phyloP scores from a whole-genome alignment of 2,888 invertebrate genomes.

The Platycnemis pennipes region DNA sequence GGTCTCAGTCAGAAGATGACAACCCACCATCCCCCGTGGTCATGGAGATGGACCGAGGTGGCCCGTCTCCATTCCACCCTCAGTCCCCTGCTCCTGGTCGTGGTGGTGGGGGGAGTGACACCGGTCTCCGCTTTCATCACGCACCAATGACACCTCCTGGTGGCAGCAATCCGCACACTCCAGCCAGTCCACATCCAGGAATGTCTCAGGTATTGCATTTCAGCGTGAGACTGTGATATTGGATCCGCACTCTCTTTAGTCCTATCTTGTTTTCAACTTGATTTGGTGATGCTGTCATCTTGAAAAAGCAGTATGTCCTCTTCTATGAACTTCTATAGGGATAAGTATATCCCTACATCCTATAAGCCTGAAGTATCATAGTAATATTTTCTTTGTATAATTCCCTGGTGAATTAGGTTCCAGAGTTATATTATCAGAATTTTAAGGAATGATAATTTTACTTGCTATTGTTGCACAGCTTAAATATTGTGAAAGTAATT shows the following conservation, averaged over 20 bases:
- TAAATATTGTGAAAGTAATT: too few relatives aligned
- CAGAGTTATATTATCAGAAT: too few relatives aligned
- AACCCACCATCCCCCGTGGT: constrained; percentile 97
- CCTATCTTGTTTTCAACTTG: background rate
- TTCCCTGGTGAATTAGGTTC: too few relatives aligned
- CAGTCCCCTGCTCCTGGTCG: constrained; percentile 74
- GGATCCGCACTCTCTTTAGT: background rate
- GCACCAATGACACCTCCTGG: constrained; percentile 92
- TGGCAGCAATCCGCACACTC: constrained; percentile 91
- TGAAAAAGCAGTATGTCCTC: too few relatives aligned
- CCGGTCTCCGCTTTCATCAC: constrained; percentile 82
- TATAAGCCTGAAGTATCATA: too few relatives aligned
- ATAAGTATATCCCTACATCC: too few relatives aligned
- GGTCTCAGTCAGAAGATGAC: constrained; percentile 96
- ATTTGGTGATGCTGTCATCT: too few relatives aligned
- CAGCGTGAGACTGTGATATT: too few relatives aligned
- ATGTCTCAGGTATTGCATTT: constrained; percentile 17
- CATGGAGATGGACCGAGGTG: constrained; percentile 82
- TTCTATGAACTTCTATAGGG: too few relatives aligned
- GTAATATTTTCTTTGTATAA: too few relatives aligned
- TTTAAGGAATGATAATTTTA: too few relatives aligned
- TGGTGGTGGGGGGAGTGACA: constrained; percentile 73
- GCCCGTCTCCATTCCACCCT: constrained; percentile 69
- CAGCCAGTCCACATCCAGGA: constrained; percentile 88
- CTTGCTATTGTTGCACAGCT: too few relatives aligned